These are phyloP conservation scores for Lates japonicus DNA, from an alignment of 2,797 vertebrate species.

Conservation along the genomic window DNA sequence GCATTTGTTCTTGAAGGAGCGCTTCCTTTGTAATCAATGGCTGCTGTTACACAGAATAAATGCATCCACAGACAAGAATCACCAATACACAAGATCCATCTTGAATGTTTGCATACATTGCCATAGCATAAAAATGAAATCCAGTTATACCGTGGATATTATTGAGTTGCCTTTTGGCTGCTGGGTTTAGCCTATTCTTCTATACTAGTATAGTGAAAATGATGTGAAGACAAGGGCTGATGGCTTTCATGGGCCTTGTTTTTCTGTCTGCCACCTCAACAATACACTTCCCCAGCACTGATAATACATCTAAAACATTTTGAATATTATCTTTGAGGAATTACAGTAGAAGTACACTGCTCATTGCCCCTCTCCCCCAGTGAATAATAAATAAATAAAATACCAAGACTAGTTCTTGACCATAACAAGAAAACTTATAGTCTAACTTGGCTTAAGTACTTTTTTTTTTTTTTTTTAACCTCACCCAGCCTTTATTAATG, in stretches of 20 bases:
- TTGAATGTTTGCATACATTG: conserved; percentile 41
- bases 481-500: background rate
- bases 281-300: background rate
- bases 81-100: conserved; percentile 43
- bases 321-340: background rate
- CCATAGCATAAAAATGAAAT: conserved; percentile 49
- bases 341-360: background rate
- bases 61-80: conserved; percentile 51
- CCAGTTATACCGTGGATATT: conserved; percentile 29
- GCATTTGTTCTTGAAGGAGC: conserved; percentile 39
- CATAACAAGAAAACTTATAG: background rate
- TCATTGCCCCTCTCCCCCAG: background rate
- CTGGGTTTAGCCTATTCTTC: conserved; percentile 21
- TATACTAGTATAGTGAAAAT: conserved; percentile 12
- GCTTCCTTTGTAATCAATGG: conserved; percentile 64
- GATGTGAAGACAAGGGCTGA: conserved; percentile 19
- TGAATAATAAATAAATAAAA: conserved; percentile 6
- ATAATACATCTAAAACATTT: background rate
- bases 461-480: background rate
- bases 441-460: background rate
- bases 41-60: conserved; percentile 64
- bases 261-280: conserved; percentile 4
- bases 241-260: conserved; percentile 20
- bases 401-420: background rate
- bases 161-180: conserved; percentile 34